Percentiles rank a stretch among this genome's conserved stretches.
Conservation (phyloP, 2,888 invertebrate genomes). For the Brachypalpus laphriformis region DNA sequence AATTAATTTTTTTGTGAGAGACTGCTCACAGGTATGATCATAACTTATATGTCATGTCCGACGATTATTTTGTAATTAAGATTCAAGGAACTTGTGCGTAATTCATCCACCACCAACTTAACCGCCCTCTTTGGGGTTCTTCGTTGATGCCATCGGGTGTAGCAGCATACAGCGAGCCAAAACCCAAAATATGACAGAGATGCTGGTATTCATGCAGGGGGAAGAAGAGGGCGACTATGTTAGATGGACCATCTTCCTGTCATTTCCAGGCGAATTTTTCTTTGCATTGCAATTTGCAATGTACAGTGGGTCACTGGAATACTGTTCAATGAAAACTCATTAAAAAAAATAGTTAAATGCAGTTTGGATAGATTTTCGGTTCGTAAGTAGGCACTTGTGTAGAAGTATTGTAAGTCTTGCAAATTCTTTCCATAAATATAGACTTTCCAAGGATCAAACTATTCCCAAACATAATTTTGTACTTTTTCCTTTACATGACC, state of each 20-base stretch:
- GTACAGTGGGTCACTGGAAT: constrained; percentile 29
- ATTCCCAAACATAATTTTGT: too few species aligned
- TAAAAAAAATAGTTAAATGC: too few species aligned
- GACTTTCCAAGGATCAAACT: too few species aligned
- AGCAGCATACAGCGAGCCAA: constrained; percentile 2
- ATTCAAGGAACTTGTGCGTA: constrained; percentile 74
- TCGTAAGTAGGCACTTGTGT: too few species aligned
- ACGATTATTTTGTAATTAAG: constrained; percentile 74
- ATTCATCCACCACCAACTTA: constrained; percentile 71
- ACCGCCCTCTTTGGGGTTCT: constrained; percentile 58
- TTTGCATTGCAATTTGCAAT: constrained; percentile 15
- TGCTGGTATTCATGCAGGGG: neutral
- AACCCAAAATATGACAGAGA: constrained; percentile 28
- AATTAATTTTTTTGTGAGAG: constrained; percentile 27
- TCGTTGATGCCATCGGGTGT: constrained; percentile 53
- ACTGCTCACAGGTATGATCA: constrained; percentile 61
- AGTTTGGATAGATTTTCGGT: too few species aligned
- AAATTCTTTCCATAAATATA: too few species aligned
- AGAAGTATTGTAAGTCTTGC: too few species aligned
- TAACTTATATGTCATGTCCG: constrained; percentile 74
- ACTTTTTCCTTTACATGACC: too few species aligned
- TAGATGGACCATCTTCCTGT: constrained; percentile 31
- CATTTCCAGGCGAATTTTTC: constrained; percentile 28
- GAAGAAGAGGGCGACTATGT: neutral
- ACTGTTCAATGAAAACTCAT: neutral